phyloP scores from a whole-genome alignment of 1,140 invertebrate species.

The Latrodectus geometricus region DNA sequence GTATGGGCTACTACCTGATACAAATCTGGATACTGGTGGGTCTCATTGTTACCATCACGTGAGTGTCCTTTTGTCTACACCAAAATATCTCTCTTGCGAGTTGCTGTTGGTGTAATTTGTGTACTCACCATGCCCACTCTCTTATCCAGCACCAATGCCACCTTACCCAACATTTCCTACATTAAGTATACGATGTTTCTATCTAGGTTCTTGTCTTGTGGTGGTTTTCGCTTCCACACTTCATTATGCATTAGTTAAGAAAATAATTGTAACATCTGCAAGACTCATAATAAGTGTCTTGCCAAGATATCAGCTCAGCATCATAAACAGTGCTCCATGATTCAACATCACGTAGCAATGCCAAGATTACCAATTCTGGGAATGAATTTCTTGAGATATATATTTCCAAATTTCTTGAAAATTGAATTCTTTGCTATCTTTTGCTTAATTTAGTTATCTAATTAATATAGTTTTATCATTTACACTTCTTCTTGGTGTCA shows the following conservation, averaged over 20 bases:
- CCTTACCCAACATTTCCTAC: slow-evolving; percentile 72
- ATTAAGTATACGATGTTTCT: slow-evolving; percentile 72
- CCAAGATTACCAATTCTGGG: not conserved
- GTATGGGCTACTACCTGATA: slow-evolving; percentile 73
- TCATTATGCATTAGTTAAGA: slow-evolving; percentile 96
- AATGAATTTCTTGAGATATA: no score
- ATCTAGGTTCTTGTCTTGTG: slow-evolving; percentile 71
- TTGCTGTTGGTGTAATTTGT: slow-evolving; percentile 73
- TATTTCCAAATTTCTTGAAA: no score
- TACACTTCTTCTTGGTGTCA: no score
- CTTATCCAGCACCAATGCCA: slow-evolving; percentile 72
- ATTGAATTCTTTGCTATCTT: no score
- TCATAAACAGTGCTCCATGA: slow-evolving; percentile 22
- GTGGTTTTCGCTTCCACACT: slow-evolving; percentile 67
- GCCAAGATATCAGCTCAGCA: slow-evolving; percentile 88
- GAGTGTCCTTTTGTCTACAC: slow-evolving; percentile 73
- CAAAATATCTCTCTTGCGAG: slow-evolving; percentile 70
- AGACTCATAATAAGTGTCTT: slow-evolving; percentile 86
- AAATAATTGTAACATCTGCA: slow-evolving; percentile 91
- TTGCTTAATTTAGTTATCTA: no score
- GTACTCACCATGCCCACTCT: slow-evolving; percentile 73
- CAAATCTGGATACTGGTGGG: slow-evolving; percentile 73
- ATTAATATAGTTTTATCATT: no score
- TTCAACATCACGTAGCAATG: not conserved
- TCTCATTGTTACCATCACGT: slow-evolving; percentile 72